A percentile compares a stretch with the other conserved stretches of the same genome.
Conservation (phyloP, 2,113 vertebrate species). For the Hymenochirus boettgeri region DNA sequence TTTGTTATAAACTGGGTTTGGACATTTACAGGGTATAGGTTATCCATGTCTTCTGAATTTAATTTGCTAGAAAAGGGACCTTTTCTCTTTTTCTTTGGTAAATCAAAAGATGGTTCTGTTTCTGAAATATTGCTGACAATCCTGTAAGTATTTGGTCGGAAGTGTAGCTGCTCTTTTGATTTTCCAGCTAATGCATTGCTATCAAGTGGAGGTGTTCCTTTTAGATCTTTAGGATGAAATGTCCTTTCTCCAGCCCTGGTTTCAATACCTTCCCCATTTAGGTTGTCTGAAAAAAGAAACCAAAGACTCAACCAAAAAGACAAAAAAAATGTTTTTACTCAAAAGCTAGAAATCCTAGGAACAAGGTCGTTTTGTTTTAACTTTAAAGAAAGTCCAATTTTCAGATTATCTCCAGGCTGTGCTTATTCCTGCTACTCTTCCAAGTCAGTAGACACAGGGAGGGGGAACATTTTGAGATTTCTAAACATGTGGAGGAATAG, state of each 20-base stretch:
- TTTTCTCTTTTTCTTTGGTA: conserved; percentile 20
- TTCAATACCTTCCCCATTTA: conserved; percentile 41
- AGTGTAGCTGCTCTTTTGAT: conserved; percentile 45
- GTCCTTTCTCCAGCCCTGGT: conserved; percentile 43
- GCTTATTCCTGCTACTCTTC: no score
- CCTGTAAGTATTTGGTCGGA: conserved; percentile 39
- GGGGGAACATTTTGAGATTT: no score
- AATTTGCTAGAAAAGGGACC: conserved; percentile 44
- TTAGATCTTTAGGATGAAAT: conserved; percentile 53
- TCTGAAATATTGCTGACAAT: conserved; percentile 46
- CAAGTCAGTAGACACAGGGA: no score
- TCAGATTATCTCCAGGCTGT: no score
- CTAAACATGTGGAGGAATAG: no score
- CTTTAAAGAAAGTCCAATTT: no score
- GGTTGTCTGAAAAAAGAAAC: conserved; percentile 49
- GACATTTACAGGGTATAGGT: conserved; percentile 43
- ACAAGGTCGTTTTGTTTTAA: no score
- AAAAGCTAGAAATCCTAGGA: no score
- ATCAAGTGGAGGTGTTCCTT: conserved; percentile 44
- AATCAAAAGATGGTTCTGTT: conserved; percentile 11
- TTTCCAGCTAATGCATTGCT: conserved; percentile 40
- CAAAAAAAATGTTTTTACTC: not conserved
- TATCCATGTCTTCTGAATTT: conserved; percentile 42
- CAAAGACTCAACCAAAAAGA: not conserved
- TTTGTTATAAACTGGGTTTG: conserved; percentile 42